Evolutionary conservation across 2,888 invertebrate species (phyloP).

Genomic region (Euspilapteryx auroguttella): DNA sequence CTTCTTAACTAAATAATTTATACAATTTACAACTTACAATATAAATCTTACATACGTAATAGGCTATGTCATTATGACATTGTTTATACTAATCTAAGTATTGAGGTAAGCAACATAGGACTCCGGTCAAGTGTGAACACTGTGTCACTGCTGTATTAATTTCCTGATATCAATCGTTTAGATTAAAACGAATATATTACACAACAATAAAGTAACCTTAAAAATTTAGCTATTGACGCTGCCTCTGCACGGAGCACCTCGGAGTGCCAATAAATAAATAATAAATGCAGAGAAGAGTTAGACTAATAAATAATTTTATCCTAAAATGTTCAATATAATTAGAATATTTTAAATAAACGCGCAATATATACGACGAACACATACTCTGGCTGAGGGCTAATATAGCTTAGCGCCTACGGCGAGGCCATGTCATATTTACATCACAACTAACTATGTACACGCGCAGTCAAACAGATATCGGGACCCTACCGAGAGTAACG

Average conservation of each 20-base stretch:
- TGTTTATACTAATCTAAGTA: constrained; percentile 50
- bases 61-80: constrained; percentile 56
- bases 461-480: not conserved
- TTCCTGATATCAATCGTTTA: constrained; percentile 40
- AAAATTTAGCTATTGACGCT: constrained; percentile 12
- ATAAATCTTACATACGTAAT: constrained; percentile 49
- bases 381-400: constrained; percentile 4
- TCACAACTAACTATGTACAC: constrained; percentile 3
- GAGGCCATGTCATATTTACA: constrained; percentile 1
- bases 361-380: constrained; percentile 2
- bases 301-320: constrained; percentile 13
- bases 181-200: too few relatives aligned
- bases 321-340: constrained; percentile 12
- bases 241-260: constrained; percentile 18
- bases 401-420: constrained; percentile 2
- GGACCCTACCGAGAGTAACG: not conserved
- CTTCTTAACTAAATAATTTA: constrained; percentile 33
- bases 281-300: constrained; percentile 25
- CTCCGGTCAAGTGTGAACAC: constrained; percentile 31
- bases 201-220: constrained; percentile 15
- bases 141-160: constrained; percentile 29
- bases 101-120: constrained; percentile 59
- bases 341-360: constrained; percentile 3
- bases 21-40: constrained; percentile 45
- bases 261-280: constrained; percentile 19